A percentile compares a stretch with the other conserved stretches of the same genome.
Evolutionary conservation across 2,797 vertebrate species (phyloP).

Genomic region (Lepilemur septentrionalis): DNA sequence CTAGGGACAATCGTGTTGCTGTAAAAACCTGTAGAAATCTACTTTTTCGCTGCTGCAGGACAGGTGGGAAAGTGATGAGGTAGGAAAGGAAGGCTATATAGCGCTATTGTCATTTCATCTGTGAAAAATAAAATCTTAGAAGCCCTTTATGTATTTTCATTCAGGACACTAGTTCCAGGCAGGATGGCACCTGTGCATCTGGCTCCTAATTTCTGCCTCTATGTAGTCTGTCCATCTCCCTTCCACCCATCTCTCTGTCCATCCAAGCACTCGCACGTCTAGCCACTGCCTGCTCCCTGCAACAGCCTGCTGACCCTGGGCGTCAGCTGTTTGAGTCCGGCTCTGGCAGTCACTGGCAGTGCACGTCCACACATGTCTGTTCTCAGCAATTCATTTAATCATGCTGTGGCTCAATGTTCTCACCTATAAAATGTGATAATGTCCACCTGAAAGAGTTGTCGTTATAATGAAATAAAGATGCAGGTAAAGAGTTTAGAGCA

Average conservation of each 20-base stretch:
- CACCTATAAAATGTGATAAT: not conserved
- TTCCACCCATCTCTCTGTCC: not conserved
- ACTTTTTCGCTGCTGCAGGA: not conserved
- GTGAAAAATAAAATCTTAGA: not conserved
- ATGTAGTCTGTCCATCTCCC: not conserved
- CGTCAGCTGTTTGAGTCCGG: not conserved
- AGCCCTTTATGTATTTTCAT: not conserved
- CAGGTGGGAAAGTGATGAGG: not conserved
- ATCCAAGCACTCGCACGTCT: not conserved
- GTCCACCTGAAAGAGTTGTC: not conserved
- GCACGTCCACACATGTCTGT: fast-evolving
- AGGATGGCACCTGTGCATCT: not conserved
- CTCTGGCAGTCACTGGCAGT: not conserved
- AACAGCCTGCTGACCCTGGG: not conserved
- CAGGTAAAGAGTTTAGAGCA: not conserved
- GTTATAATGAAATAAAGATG: not conserved
- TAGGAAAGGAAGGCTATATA: not conserved
- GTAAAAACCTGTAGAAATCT: not conserved
- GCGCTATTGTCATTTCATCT: not conserved
- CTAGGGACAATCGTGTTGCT: not conserved
- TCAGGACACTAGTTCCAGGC: not conserved
- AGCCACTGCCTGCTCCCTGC: not conserved
- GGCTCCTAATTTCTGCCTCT: not conserved
- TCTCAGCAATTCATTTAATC: not conserved
- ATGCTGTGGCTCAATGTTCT: not conserved